Percentiles rank a stretch among this genome's conserved stretches.
phyloP scores from a whole-genome alignment of 2,888 invertebrate species.

The Melanchra persicariae region DNA sequence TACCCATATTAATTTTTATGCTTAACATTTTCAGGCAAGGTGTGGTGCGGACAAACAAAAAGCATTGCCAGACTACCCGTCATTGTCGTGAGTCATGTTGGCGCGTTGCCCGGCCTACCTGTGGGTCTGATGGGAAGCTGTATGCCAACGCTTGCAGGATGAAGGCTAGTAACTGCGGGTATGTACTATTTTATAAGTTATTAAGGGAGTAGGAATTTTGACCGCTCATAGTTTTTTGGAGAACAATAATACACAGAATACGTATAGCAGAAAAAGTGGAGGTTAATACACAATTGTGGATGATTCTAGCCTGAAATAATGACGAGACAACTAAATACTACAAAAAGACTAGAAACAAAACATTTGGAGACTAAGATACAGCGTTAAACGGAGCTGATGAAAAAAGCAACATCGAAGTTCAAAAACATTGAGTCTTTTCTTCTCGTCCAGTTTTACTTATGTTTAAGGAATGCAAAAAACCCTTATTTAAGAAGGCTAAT shows the following conservation, averaged over 20 bases:
- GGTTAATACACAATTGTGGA: too few relatives aligned
- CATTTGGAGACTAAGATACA: too few relatives aligned
- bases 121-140: conserved; percentile 97
- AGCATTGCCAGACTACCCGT: conserved; percentile 97
- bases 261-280: neutral
- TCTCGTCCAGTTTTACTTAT: too few relatives aligned
- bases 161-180: conserved; percentile 98
- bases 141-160: conserved; percentile 97
- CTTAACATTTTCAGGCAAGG: conserved; percentile 92
- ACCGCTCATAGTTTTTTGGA: neutral
- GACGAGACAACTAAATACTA: too few relatives aligned
- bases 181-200: conserved; percentile 54
- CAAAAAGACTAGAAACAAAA: too few relatives aligned
- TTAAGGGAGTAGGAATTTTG: neutral
- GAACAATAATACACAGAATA: neutral
- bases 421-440: too few relatives aligned
- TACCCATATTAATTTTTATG: neutral
- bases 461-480: too few relatives aligned
- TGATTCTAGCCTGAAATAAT: too few relatives aligned
- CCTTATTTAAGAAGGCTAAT: too few relatives aligned
- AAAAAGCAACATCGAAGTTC: too few relatives aligned
- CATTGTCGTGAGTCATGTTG: conserved; percentile 98
- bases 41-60: conserved; percentile 96
- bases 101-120: conserved; percentile 96
- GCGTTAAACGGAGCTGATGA: too few relatives aligned